Percentiles rank a stretch among this genome's conserved stretches.
phyloP scores from a whole-genome alignment of 2,113 vertebrate species.

The Glareola pratincola region DNA sequence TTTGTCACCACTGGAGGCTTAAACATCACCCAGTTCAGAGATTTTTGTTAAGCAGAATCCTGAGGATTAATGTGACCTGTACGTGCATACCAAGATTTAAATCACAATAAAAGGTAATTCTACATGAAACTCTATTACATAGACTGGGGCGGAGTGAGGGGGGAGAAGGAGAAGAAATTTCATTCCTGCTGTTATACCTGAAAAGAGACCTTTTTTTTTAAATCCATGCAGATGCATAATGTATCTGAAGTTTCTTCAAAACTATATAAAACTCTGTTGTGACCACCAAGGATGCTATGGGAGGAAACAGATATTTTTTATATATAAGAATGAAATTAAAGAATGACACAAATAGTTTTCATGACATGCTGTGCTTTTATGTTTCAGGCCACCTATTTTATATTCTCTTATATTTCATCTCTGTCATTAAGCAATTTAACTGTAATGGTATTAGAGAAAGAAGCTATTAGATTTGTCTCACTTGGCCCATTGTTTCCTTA shows the following conservation, averaged over 20 bases:
- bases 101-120: neutral
- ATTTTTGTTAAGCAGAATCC: neutral
- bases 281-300: neutral
- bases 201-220: neutral
- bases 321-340: neutral
- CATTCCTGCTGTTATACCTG: neutral
- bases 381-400: neutral
- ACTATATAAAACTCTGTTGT: neutral
- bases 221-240: neutral
- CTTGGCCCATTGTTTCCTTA: neutral
- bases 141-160: neutral
- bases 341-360: neutral
- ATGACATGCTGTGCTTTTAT: neutral
- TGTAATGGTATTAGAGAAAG: neutral
- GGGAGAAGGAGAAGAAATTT: neutral
- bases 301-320: neutral
- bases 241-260: neutral
- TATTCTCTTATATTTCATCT: neutral
- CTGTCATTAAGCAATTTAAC: neutral
- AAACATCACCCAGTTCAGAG: neutral
- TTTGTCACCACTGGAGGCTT: neutral
- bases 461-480: neutral
- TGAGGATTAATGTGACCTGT: neutral
- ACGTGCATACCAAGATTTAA: neutral
- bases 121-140: neutral